These are phyloP conservation scores for Myotis brandtii DNA, from an alignment of 2,113 vertebrate species.

Conservation along the genomic window DNA sequence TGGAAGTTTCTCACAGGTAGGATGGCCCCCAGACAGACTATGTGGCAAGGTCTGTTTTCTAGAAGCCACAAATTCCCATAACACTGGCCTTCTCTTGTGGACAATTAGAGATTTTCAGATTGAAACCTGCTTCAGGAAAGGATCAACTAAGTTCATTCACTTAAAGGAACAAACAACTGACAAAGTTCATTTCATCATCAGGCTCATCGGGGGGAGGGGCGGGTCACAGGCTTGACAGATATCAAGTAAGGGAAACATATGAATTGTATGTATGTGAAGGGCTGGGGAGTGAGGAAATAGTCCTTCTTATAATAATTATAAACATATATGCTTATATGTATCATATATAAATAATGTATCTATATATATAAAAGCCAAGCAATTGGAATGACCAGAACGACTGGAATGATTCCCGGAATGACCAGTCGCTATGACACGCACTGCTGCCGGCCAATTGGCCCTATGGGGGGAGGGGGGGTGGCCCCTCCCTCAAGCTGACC, in stretches of 20 bases:
- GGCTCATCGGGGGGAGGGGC: not conserved
- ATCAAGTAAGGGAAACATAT: accelerated
- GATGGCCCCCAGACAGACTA: not conserved
- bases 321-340: not conserved
- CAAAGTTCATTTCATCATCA: not conserved
- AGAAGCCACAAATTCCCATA: not conserved
- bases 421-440: too few relatives aligned
- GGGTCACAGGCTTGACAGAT: not conserved
- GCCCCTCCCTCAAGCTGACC: too few relatives aligned
- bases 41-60: not conserved
- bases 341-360: not conserved
- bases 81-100: not conserved
- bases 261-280: accelerated
- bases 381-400: too few relatives aligned
- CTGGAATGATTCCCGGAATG: too few relatives aligned
- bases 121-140: slow-evolving; percentile 9
- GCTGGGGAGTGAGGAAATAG: accelerated
- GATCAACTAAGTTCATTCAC: not conserved
- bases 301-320: not conserved
- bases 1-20: not conserved
- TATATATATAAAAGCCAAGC: too few relatives aligned
- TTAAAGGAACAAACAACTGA: not conserved
- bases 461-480: accelerated
- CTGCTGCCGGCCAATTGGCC: too few relatives aligned
- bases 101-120: not conserved